Conservation (phyloP, 2,888 invertebrate species). For the Sphinx pinastri region DNA sequence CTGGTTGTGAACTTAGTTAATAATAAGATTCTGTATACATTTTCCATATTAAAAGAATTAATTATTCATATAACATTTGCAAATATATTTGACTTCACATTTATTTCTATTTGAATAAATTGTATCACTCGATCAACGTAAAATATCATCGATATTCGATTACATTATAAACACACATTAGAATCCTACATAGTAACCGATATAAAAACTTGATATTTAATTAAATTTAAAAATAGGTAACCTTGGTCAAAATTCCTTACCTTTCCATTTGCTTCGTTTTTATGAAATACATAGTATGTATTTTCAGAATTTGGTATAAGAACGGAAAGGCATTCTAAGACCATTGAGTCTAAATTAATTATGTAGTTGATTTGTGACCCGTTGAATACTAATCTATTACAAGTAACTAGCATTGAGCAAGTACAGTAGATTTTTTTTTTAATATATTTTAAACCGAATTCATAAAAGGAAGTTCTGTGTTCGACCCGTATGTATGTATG, state of each 20-base stretch:
- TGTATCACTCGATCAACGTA: slow-evolving; percentile 10
- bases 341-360: no score
- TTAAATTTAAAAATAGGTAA: slow-evolving; percentile 1
- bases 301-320: neutral
- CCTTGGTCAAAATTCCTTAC: neutral
- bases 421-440: no score
- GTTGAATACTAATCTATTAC: no score
- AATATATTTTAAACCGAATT: no score
- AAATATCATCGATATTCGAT: neutral
- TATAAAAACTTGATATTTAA: neutral
- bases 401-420: no score
- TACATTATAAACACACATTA: neutral
- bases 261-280: neutral
- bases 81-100: neutral
- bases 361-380: no score
- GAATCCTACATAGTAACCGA: neutral
- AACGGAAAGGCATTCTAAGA: no score
- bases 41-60: neutral
- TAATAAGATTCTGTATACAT: neutral
- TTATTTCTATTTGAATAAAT: neutral
- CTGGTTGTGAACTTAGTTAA: no score
- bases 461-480: no score
- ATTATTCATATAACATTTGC: slow-evolving; percentile 1
- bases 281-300: neutral
- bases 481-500: no score